Percentiles rank a stretch among this genome's conserved stretches.
Evolutionary conservation across 1,140 invertebrate genomes (phyloP).

Genomic region (Mycetomoellerius zeteki): DNA sequence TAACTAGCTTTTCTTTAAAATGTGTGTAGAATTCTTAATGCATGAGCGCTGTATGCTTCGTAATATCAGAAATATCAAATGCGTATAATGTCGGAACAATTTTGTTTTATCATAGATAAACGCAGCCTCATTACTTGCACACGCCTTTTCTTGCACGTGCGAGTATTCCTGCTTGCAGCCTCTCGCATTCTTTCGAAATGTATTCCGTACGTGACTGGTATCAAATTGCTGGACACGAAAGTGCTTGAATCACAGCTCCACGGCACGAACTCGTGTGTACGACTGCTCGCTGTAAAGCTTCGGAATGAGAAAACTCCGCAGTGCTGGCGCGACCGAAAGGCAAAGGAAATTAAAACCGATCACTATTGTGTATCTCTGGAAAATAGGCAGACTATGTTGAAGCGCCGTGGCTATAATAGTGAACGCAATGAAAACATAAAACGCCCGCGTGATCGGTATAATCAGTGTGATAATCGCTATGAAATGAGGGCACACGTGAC

Average conservation of each 20-base stretch:
- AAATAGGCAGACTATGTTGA: slow-evolving; percentile 2
- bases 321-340: slow-evolving; percentile 32
- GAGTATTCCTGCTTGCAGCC: slow-evolving; percentile 59
- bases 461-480: slow-evolving; percentile 37
- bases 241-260: slow-evolving; percentile 76
- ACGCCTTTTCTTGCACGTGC: slow-evolving; percentile 37
- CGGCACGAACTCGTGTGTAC: slow-evolving; percentile 73
- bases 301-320: slow-evolving; percentile 60
- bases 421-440: not conserved
- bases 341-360: slow-evolving; percentile 74
- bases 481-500: not conserved
- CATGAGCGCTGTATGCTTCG: not conserved
- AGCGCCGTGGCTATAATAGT: not conserved
- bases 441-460: not conserved
- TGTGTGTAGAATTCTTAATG: slow-evolving; percentile 9
- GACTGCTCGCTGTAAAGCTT: slow-evolving; percentile 66
- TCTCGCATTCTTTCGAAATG: slow-evolving; percentile 76
- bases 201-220: slow-evolving; percentile 81
- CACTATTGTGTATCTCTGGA: slow-evolving; percentile 59
- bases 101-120: slow-evolving; percentile 56
- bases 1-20: not conserved
- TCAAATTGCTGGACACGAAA: slow-evolving; percentile 80
- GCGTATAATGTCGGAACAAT: slow-evolving; percentile 25
- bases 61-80: slow-evolving; percentile 24
- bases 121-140: slow-evolving; percentile 43